Conservation (phyloP, 2,888 invertebrate species). For the Brachypalpus laphriformis region DNA sequence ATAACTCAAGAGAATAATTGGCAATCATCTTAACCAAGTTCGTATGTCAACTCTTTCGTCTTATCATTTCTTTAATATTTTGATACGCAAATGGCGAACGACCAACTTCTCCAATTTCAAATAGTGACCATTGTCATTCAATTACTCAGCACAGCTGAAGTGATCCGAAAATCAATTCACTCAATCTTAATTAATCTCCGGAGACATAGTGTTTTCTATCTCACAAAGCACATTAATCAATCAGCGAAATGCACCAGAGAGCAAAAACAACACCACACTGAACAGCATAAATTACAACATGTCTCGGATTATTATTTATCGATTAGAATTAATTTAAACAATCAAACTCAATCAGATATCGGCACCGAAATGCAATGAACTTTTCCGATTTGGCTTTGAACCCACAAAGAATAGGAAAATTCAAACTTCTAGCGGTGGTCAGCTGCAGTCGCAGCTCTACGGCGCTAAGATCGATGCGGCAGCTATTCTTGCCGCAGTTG, state of each 20-base stretch:
- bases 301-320: constrained; percentile 71
- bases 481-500: constrained; percentile 34
- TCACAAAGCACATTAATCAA: constrained; percentile 68
- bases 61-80: not conserved
- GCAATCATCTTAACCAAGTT: not conserved
- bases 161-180: constrained; percentile 56
- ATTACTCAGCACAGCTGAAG: constrained; percentile 50
- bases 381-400: constrained; percentile 70
- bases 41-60: constrained; percentile 33
- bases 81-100: too few relatives aligned
- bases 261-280: constrained; percentile 23
- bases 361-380: constrained; percentile 73
- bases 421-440: constrained; percentile 50
- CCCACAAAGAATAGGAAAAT: constrained; percentile 46
- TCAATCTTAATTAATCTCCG: constrained; percentile 71
- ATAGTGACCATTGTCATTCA: constrained; percentile 40
- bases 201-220: constrained; percentile 68
- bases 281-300: constrained; percentile 69
- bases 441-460: constrained; percentile 26
- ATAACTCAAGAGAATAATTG: too few relatives aligned
- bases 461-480: not conserved
- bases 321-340: constrained; percentile 74
- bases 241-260: constrained; percentile 45
- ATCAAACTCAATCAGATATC: constrained; percentile 73
- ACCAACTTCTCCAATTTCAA: constrained; percentile 26